phyloP scores from a whole-genome alignment of 2,888 invertebrate species.

The Abscondita cerata region DNA sequence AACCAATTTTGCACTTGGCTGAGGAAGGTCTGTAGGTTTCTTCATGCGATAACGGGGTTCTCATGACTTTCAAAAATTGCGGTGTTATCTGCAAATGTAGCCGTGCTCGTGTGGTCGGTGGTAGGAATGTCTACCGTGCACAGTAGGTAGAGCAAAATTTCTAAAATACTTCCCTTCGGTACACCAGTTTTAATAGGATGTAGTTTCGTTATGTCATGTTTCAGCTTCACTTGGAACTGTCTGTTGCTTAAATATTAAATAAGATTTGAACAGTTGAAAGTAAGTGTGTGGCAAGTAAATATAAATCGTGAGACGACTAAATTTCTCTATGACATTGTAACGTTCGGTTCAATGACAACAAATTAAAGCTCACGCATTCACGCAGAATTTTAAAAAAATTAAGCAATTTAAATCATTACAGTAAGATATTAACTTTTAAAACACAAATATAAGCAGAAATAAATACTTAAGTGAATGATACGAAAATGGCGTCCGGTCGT shows the following conservation, averaged over 20 bases:
- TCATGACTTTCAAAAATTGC: neutral
- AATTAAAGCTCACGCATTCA: too few relatives aligned
- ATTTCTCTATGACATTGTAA: too few relatives aligned
- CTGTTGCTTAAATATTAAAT: neutral
- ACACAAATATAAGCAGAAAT: too few relatives aligned
- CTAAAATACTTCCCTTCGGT: neutral
- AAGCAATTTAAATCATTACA: too few relatives aligned
- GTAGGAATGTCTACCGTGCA: neutral
- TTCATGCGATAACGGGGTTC: neutral
- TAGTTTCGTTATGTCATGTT: neutral
- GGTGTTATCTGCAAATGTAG: neutral
- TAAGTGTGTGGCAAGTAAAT: neutral
- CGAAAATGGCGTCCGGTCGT: too few relatives aligned
- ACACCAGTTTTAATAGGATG: neutral
- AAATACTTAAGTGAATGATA: too few relatives aligned
- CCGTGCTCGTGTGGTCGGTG: neutral
- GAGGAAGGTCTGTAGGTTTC: slow-evolving; percentile 2
- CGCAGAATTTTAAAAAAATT: too few relatives aligned
- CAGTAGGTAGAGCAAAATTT: neutral
- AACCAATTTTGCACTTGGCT: slow-evolving; percentile 2
- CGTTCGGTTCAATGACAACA: too few relatives aligned
- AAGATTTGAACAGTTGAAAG: too few relatives aligned
- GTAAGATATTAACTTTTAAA: too few relatives aligned
- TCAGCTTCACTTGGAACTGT: neutral
- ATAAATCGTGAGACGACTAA: too few relatives aligned